A percentile compares a stretch with the other conserved stretches of the same genome.
Conservation (phyloP, 2,113 vertebrate species). For the Accipiter virgatus region DNA sequence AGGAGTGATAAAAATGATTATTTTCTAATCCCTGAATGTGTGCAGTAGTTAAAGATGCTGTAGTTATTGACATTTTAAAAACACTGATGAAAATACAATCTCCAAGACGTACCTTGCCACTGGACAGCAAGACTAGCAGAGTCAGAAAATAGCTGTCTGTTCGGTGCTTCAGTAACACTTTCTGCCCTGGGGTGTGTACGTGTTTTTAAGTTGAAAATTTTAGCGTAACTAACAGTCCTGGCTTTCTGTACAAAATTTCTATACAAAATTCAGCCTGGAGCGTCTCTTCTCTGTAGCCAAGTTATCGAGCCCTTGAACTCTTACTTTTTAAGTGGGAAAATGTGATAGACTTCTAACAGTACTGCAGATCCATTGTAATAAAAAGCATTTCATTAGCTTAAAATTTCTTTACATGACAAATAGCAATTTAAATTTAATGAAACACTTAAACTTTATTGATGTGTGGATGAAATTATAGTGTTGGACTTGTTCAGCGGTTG, state of each 20-base stretch:
- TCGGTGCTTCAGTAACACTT: neutral
- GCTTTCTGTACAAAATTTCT: neutral
- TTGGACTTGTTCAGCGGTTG: neutral
- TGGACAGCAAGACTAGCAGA: neutral
- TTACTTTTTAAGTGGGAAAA: constrained; percentile 13
- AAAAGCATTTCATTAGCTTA: constrained; percentile 39
- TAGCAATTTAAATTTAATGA: constrained; percentile 51
- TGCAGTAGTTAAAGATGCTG: neutral
- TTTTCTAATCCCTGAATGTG: neutral
- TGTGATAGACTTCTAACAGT: neutral
- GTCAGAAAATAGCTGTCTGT: neutral
- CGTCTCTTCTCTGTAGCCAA: neutral
- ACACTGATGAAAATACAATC: neutral
- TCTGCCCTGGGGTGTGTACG: neutral
- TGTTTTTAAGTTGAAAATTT: neutral
- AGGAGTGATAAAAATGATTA: neutral
- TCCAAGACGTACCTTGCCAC: neutral
- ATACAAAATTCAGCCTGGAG: constrained; percentile 18
- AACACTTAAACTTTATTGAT: constrained; percentile 55
- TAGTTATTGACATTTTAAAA: neutral
- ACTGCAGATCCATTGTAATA: constrained; percentile 3
- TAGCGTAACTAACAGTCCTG: neutral
- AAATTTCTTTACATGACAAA: neutral
- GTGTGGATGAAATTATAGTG: constrained; percentile 21
- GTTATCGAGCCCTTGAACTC: constrained; percentile 33